These are phyloP conservation scores for Aphodius granarius DNA, from an alignment of 2,888 invertebrate species.

Conservation along the genomic window DNA sequence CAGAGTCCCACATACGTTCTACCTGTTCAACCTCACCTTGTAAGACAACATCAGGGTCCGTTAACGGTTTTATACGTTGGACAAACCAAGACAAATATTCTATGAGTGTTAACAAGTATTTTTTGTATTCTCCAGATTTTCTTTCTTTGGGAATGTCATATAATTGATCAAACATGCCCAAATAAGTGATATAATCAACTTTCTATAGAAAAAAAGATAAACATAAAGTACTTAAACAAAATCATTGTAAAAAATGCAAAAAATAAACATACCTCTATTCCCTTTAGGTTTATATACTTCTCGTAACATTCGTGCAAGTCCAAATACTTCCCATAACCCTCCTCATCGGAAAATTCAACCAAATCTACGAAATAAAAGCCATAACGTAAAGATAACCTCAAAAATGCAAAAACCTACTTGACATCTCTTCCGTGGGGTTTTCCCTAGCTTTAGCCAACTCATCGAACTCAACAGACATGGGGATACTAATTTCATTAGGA, in stretches of 20 bases:
- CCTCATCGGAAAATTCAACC: constrained; percentile 98
- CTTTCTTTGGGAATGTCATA: constrained; percentile 93
- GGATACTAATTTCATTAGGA: constrained; percentile 95
- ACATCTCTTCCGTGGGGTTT: constrained; percentile 84
- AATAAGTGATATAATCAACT: constrained; percentile 94
- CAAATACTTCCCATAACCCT: constrained; percentile 97
- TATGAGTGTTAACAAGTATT: constrained; percentile 80
- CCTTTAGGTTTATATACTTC: constrained; percentile 94
- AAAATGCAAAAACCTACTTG: constrained; percentile 59
- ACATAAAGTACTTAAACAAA: not conserved
- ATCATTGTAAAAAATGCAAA: too few relatives aligned
- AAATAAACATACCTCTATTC: constrained; percentile 85
- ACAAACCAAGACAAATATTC: constrained; percentile 86
- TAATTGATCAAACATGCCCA: constrained; percentile 92
- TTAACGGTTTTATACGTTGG: constrained; percentile 80
- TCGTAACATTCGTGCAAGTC: constrained; percentile 97
- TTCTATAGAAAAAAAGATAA: constrained; percentile 57
- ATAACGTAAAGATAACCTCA: too few relatives aligned
- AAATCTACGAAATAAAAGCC: constrained; percentile 61
- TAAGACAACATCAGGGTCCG: constrained; percentile 80
- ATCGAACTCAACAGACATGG: constrained; percentile 98
- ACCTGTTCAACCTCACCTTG: constrained; percentile 80
- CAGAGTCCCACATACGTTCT: constrained; percentile 83
- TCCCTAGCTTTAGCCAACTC: constrained; percentile 87
- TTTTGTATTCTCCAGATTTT: constrained; percentile 84